Percentiles rank a stretch among this genome's conserved stretches.
Evolutionary conservation across 2,113 vertebrate species (phyloP).

Genomic region (Petroica traversi): DNA sequence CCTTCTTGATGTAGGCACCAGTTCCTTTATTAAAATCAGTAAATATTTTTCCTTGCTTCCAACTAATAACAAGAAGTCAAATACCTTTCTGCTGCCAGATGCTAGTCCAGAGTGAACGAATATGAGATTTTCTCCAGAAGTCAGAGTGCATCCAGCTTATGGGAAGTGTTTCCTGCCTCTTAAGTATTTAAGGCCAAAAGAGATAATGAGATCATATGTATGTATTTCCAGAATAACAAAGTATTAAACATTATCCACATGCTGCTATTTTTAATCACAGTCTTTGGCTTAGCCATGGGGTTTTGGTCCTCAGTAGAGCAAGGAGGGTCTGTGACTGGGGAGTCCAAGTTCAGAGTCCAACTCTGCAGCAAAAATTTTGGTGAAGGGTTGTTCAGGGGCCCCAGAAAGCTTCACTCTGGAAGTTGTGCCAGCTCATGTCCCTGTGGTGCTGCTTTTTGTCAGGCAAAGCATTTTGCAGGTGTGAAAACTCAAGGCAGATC

Average conservation of each 20-base stretch:
- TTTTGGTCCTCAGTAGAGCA: not conserved
- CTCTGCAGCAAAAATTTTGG: not conserved
- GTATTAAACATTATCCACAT: not conserved
- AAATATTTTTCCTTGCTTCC: not conserved
- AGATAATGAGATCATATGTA: not conserved
- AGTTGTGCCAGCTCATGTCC: not conserved
- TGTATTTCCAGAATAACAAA: not conserved
- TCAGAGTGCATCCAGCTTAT: not conserved
- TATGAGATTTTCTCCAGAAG: not conserved
- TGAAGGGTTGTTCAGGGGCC: not conserved
- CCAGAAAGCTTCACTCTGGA: not conserved
- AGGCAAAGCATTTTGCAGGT: not conserved
- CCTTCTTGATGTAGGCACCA: not conserved
- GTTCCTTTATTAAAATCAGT: not conserved
- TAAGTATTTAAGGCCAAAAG: not conserved
- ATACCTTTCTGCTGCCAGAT: not conserved
- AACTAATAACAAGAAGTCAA: not conserved
- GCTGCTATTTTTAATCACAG: not conserved
- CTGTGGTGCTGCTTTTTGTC: not conserved
- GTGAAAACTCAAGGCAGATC: not conserved
- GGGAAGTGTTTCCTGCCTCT: not conserved
- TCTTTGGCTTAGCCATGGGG: not conserved
- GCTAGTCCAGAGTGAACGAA: not conserved
- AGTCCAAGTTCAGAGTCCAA: not conserved
- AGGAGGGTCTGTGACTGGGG: fast-evolving